These are phyloP conservation scores for Loxodonta africana DNA, from an alignment of 2,113 vertebrate species.

Conservation along the genomic window DNA sequence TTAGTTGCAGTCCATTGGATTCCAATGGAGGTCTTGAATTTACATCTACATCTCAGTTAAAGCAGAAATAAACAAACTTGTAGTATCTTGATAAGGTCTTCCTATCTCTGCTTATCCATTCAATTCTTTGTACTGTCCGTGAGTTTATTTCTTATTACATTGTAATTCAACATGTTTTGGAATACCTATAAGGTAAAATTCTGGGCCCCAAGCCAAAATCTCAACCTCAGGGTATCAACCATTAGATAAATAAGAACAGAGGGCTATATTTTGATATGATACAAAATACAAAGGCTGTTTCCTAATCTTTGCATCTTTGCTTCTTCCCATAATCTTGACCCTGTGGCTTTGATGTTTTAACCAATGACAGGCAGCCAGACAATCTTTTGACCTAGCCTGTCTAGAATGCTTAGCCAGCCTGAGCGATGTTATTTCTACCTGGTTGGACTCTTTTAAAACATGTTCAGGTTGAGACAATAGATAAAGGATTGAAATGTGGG, in stretches of 20 bases:
- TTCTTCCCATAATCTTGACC: neutral
- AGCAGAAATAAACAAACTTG: neutral
- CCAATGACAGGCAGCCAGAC: neutral
- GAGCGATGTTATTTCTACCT: neutral
- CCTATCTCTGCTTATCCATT: neutral
- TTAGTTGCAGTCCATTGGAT: neutral
- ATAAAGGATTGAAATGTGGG: neutral
- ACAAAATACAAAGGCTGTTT: constrained; percentile 38
- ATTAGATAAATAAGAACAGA: constrained; percentile 65
- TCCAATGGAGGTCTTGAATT: neutral
- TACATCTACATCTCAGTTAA: neutral
- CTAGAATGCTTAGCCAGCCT: neutral
- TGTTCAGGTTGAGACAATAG: neutral
- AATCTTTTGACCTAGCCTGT: constrained; percentile 11
- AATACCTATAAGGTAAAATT: constrained; percentile 40
- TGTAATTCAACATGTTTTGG: neutral
- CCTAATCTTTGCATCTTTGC: constrained; percentile 19
- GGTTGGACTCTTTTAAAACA: neutral
- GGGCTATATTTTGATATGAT: constrained; percentile 2
- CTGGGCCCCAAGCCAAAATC: constrained; percentile 17
- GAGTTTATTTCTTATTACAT: constrained; percentile 4
- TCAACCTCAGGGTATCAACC: neutral
- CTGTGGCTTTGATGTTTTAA: neutral
- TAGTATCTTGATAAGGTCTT: neutral
- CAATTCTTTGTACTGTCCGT: neutral